Percentiles rank a stretch among this genome's conserved stretches.
These are phyloP conservation scores for Rousettus leschenaultii DNA, from an alignment of 2,113 vertebrate genomes.

Conservation along the genomic window DNA sequence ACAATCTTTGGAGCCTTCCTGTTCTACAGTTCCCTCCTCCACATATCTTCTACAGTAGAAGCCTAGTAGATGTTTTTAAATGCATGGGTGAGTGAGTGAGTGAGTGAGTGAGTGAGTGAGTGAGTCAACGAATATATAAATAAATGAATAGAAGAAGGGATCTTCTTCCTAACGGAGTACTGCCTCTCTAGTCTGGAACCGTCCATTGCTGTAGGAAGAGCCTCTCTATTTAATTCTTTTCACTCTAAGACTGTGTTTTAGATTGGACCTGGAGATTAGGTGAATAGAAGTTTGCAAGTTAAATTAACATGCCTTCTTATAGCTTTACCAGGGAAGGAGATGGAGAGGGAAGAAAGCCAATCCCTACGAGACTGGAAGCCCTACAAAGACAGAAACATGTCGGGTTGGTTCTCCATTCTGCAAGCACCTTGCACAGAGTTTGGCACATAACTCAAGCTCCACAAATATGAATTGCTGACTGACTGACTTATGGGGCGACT, in stretches of 20 bases:
- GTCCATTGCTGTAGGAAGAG: neutral
- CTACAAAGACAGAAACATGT: neutral
- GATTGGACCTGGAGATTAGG: neutral
- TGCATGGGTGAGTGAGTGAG: neutral
- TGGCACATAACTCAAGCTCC: fast-evolving
- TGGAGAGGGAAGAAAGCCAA: neutral
- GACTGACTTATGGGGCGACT: neutral
- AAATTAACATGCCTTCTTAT: neutral
- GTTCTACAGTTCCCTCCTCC: neutral
- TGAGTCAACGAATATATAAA: neutral
- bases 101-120: neutral
- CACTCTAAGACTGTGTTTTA: neutral
- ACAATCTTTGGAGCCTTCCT: neutral
- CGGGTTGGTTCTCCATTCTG: neutral
- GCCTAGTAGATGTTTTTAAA: neutral
- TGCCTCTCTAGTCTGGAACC: neutral
- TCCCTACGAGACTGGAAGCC: neutral
- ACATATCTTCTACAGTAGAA: neutral
- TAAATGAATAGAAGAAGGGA: neutral
- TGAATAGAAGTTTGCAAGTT: neutral
- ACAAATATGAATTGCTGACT: neutral
- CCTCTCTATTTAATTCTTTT: neutral
- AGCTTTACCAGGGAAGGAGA: neutral
- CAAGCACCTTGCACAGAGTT: conserved; percentile 29
- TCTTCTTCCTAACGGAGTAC: neutral